Base-by-base conservation (phyloP, 1,140 invertebrate species). In the Himalopsyche phryganea region DNA sequence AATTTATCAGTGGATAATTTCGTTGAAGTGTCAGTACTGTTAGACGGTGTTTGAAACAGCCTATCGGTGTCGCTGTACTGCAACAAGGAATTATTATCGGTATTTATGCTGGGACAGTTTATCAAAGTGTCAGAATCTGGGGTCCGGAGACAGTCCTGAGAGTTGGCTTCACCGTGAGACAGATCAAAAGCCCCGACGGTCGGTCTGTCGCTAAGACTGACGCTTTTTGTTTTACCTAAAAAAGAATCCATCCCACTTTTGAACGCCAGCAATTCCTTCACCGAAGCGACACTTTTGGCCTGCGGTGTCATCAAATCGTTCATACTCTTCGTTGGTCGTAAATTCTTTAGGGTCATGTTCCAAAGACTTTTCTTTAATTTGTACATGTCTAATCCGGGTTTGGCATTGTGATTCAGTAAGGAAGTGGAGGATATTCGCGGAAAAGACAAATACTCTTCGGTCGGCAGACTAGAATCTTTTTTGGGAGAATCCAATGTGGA, bases 381-480 rank as follows among this genome's bases (percentile, higher is more conserved):
- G 10, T 44, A 51, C n/a, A 64, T 11, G 50, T 64, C 62, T 6
- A 63, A 28, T 4, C 38, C 48, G 1, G 62, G 62, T 15, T 28
- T 50, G 20, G 57, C 32, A 38, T 32, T 63, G 23, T 60, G 57
- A 2, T 36, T 32, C 18, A 45, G 18, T 5, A 55, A 28, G 1
- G 61, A 56, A 47, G 23, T 46, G 10, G 40, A 50, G 33, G 33
- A 51, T 20, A 59, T 59, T 32, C 51, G 50, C 1, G 61, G 56
- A 35, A 52, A 57, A 7, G 54, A 53, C 11, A 54, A 20, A 45
- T 57, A 60, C 41, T 64, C 49, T 14, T 57, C 57, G 42, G 45
- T 36, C 1, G 61, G 61, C 18, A 64, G 33, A 49, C 61, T 64
- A 11, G 61, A 60, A 15, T 64, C 61, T 40, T 60, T 60, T 13